Conservation (phyloP, 2,797 vertebrate species). For the Onychomys arenicola region DNA sequence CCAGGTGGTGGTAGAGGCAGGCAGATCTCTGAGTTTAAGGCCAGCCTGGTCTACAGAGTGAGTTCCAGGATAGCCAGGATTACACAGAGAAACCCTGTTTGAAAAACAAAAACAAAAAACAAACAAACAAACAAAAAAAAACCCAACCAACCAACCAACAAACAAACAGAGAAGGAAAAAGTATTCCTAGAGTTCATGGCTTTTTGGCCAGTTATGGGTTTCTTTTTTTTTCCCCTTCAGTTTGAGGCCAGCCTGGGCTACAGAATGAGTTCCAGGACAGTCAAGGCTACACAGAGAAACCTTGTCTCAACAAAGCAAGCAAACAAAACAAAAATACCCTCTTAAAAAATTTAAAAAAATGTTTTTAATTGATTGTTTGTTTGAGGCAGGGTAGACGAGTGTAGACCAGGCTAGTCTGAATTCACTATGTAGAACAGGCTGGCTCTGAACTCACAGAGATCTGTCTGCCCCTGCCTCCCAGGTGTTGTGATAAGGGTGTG, state of each 20-base stretch:
- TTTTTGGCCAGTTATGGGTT: conserved; percentile 13
- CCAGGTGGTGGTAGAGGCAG: background rate
- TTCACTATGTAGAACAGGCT: background rate
- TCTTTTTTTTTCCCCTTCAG: background rate
- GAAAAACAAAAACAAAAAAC: background rate
- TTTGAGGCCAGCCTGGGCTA: background rate
- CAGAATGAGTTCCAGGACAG: background rate
- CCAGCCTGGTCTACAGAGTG: background rate
- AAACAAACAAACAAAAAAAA: no score
- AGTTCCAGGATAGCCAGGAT: background rate
- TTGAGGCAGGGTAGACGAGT: background rate
- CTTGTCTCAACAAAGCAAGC: background rate
- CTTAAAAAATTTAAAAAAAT: background rate
- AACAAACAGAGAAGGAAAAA: background rate
- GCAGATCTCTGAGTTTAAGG: background rate
- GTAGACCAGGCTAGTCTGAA: background rate
- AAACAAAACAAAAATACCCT: background rate
- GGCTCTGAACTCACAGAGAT: background rate
- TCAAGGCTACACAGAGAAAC: background rate
- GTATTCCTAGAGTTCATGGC: background rate
- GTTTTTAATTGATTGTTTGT: background rate
- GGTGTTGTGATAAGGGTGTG: background rate
- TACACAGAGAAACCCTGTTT: background rate
- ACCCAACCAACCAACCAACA: no score
- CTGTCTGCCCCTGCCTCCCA: background rate